A percentile compares a stretch with the other conserved stretches of the same genome.
These are phyloP conservation scores for Drosophila tropicalis DNA, from an alignment of 1,140 invertebrate genomes.

Conservation along the genomic window DNA sequence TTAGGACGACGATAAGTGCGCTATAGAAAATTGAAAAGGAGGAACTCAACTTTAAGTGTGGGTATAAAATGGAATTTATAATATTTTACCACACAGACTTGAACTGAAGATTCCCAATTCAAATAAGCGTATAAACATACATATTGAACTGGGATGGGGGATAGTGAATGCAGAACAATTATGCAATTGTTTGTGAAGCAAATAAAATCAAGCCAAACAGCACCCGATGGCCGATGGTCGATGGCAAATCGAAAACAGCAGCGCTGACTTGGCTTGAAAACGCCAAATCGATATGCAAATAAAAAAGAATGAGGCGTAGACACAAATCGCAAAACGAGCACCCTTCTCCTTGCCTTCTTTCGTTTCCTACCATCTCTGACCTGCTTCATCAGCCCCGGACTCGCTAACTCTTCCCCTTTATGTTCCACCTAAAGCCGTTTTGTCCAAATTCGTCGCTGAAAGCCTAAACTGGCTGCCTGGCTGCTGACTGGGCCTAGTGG, in stretches of 20 bases:
- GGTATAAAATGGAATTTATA: slow-evolving; percentile 34
- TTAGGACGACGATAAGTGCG: slow-evolving; percentile 44
- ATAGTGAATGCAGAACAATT: slow-evolving; percentile 54
- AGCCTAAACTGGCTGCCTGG: slow-evolving; percentile 43
- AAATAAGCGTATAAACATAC: slow-evolving; percentile 37
- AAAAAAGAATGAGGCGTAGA: slow-evolving; percentile 75
- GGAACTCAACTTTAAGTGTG: slow-evolving; percentile 1
- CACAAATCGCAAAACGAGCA: slow-evolving; percentile 73
- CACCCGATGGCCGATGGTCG: slow-evolving; percentile 30
- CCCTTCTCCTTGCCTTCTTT: slow-evolving; percentile 41
- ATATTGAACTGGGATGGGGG: neutral
- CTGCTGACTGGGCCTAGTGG: neutral
- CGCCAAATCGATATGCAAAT: slow-evolving; percentile 82
- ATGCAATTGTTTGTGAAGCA: slow-evolving; percentile 79
- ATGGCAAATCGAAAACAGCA: slow-evolving; percentile 31
- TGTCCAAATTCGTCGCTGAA: slow-evolving; percentile 73
- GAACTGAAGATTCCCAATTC: slow-evolving; percentile 47
- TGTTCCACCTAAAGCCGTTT: slow-evolving; percentile 55
- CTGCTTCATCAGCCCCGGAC: neutral
- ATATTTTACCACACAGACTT: slow-evolving; percentile 33
- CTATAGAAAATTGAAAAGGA: slow-evolving; percentile 56
- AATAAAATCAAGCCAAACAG: slow-evolving; percentile 69
- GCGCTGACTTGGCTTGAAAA: slow-evolving; percentile 66
- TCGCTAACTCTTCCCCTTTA: neutral
- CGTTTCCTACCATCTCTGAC: slow-evolving; percentile 3